A percentile compares a stretch with the other conserved stretches of the same genome.
phyloP scores from a whole-genome alignment of 2,888 invertebrate species.

The Tineola bisselliella region DNA sequence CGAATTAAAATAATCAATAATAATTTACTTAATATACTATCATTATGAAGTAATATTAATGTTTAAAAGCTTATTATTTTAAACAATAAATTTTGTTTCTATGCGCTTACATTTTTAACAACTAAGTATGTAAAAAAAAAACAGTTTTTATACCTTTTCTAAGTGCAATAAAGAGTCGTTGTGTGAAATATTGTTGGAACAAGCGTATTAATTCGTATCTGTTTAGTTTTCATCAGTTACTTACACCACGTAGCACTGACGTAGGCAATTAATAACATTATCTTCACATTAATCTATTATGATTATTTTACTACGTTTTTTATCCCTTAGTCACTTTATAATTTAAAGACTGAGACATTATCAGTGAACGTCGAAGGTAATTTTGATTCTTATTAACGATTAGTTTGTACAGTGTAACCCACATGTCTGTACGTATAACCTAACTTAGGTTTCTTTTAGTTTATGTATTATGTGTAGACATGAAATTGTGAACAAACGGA shows the following conservation, averaged over 20 bases:
- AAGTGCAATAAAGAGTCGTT: too few relatives aligned
- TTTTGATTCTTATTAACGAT: not conserved
- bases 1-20: too few relatives aligned
- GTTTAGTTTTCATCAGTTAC: not conserved
- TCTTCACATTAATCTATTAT: slow-evolving; percentile 1
- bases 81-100: too few relatives aligned
- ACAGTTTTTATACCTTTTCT: too few relatives aligned
- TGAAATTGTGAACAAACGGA: not conserved
- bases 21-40: too few relatives aligned
- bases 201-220: too few relatives aligned
- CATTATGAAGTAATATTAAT: too few relatives aligned
- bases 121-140: too few relatives aligned
- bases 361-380: not conserved
- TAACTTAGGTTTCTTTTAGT: not conserved
- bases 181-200: too few relatives aligned
- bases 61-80: too few relatives aligned
- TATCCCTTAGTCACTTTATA: not conserved
- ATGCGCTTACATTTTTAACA: too few relatives aligned
- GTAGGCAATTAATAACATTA: slow-evolving; percentile 10
- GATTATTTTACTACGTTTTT: slow-evolving; percentile 6
- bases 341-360: not conserved
- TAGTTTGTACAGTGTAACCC: not conserved
- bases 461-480: not conserved
- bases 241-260: not conserved
- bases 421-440: not conserved